A percentile compares a stretch with the other conserved stretches of the same genome.
phyloP scores from a whole-genome alignment of 2,888 invertebrate species.

The Erynnis tages region DNA sequence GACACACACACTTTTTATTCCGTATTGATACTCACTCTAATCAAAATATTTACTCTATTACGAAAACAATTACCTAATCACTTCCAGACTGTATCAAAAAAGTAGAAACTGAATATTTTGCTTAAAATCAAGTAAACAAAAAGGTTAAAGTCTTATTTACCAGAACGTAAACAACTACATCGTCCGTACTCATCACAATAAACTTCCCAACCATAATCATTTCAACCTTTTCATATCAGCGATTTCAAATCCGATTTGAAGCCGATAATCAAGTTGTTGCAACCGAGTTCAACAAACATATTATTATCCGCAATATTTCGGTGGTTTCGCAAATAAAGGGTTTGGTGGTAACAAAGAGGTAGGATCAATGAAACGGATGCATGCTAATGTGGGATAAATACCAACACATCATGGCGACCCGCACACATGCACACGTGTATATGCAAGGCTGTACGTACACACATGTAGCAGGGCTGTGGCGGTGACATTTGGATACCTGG shows the following conservation, averaged over 20 bases:
- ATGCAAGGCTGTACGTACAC: slow-evolving; percentile 22
- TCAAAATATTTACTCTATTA: too few relatives aligned
- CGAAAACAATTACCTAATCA: too few relatives aligned
- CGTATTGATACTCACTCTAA: too few relatives aligned
- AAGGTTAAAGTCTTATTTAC: neutral
- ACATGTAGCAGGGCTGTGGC: too few relatives aligned
- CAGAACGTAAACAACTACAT: neutral
- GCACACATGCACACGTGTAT: slow-evolving; percentile 42
- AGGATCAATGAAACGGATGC: slow-evolving; percentile 71
- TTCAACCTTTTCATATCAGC: slow-evolving; percentile 12
- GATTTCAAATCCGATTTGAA: slow-evolving; percentile 18
- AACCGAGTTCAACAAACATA: slow-evolving; percentile 24
- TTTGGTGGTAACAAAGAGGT: slow-evolving; percentile 60
- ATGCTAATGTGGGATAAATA: slow-evolving; percentile 74
- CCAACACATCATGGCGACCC: slow-evolving; percentile 54
- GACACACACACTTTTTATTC: too few relatives aligned
- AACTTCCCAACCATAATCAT: slow-evolving; percentile 5
- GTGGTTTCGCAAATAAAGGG: slow-evolving; percentile 46
- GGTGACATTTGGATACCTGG: slow-evolving; percentile 18
- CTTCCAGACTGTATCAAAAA: too few relatives aligned
- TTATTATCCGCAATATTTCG: slow-evolving; percentile 29
- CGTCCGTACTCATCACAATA: neutral
- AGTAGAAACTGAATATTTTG: too few relatives aligned
- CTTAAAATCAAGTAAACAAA: too few relatives aligned
- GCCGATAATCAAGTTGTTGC: slow-evolving; percentile 25